Percentiles rank a stretch among this genome's conserved stretches.
phyloP scores from a whole-genome alignment of 2,797 vertebrate genomes.

The Podarcis lilfordi region DNA sequence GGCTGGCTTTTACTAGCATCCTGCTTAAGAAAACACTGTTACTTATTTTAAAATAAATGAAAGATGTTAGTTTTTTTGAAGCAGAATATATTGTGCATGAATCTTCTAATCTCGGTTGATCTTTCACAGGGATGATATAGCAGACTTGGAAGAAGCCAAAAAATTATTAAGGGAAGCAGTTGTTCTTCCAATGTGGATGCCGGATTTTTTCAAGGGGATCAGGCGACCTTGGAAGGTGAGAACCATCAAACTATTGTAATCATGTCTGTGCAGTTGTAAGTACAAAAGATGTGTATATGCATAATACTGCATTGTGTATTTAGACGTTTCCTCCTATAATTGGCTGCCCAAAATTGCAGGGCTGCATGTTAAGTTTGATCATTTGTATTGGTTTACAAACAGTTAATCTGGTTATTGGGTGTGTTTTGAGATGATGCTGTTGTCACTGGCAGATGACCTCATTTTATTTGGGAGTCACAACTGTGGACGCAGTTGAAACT shows the following conservation, averaged over 20 bases:
- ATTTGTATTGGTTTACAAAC: neutral
- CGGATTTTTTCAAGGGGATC: slow-evolving; percentile 98
- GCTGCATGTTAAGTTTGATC: neutral
- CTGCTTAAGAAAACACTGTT: slow-evolving; percentile 22
- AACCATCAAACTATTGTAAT: neutral
- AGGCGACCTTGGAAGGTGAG: slow-evolving; percentile 97
- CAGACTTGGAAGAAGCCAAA: slow-evolving; percentile 97
- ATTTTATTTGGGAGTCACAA: neutral
- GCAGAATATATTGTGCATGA: slow-evolving; percentile 1
- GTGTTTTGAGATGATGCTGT: neutral
- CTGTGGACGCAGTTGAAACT: neutral
- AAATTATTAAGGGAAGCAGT: slow-evolving; percentile 96
- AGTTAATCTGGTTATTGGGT: neutral
- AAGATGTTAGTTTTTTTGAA: slow-evolving; percentile 40
- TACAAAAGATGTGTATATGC: neutral
- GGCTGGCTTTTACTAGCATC: slow-evolving; percentile 20
- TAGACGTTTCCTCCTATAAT: neutral
- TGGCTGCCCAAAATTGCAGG: neutral
- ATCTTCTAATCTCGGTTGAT: slow-evolving; percentile 41
- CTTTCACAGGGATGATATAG: slow-evolving; percentile 91
- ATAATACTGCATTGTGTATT: neutral
- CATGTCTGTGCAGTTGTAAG: slow-evolving; percentile 5
- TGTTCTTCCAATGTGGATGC: slow-evolving; percentile 99
- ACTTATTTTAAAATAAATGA: slow-evolving; percentile 30
- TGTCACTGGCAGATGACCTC: neutral